Evolutionary conservation across 2,888 invertebrate genomes (phyloP).

Genomic region (Yponomeuta cagnagella): DNA sequence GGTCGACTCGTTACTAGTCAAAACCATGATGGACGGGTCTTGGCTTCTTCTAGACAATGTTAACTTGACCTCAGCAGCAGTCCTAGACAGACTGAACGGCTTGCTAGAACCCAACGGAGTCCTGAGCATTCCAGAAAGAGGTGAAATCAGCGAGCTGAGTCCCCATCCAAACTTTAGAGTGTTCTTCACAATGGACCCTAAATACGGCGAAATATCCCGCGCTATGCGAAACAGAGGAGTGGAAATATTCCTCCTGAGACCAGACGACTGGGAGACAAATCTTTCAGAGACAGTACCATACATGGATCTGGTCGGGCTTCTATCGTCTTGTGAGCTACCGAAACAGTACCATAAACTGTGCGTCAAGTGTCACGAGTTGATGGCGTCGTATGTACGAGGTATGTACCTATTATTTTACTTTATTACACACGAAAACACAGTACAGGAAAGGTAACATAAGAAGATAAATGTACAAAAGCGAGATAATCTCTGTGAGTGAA

Average conservation of each 20-base stretch:
- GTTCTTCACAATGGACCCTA: constrained; percentile 96
- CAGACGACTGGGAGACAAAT: constrained; percentile 45
- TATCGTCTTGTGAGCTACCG: constrained; percentile 58
- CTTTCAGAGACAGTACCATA: constrained; percentile 52
- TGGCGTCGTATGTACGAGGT: constrained; percentile 67
- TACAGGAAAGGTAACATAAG: no score
- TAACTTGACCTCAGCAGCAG: constrained; percentile 96
- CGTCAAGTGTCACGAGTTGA: constrained; percentile 53
- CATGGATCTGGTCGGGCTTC: constrained; percentile 59
- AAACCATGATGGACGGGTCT: constrained; percentile 87
- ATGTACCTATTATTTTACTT: constrained; percentile 20
- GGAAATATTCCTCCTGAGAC: constrained; percentile 80
- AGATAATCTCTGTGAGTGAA: no score
- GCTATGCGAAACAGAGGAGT: constrained; percentile 99
- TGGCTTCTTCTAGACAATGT: constrained; percentile 94
- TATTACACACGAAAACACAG: no score
- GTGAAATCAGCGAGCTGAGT: constrained; percentile 84
- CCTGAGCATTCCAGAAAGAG: constrained; percentile 93
- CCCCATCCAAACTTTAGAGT: constrained; percentile 95
- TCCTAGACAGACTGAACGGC: constrained; percentile 96
- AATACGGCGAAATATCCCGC: constrained; percentile 95
- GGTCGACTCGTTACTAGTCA: constrained; percentile 91
- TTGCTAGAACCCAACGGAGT: constrained; percentile 95
- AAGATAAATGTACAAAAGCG: no score
- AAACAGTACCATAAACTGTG: constrained; percentile 49